These are phyloP conservation scores for Bucorvus abyssinicus DNA, from an alignment of 2,797 vertebrate genomes.

Conservation along the genomic window DNA sequence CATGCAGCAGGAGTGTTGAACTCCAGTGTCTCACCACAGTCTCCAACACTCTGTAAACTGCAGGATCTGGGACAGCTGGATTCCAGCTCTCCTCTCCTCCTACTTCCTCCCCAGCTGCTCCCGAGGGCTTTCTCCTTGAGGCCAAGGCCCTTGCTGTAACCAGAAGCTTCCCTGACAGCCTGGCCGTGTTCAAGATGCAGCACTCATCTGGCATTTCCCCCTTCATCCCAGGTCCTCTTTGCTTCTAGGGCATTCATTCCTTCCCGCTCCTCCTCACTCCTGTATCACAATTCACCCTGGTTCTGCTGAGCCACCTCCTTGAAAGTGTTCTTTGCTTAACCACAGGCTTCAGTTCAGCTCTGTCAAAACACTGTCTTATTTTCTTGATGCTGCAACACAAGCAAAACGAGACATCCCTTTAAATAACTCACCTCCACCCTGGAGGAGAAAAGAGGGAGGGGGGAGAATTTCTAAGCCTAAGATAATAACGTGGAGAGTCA, in stretches of 20 bases:
- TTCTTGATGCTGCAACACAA: not conserved
- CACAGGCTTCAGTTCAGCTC: not conserved
- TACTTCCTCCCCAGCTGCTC: not conserved
- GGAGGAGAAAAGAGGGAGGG: not conserved
- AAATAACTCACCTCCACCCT: not conserved
- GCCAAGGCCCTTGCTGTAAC: not conserved
- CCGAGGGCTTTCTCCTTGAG: not conserved
- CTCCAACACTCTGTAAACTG: not conserved
- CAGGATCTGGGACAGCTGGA: not conserved
- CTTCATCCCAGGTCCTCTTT: not conserved
- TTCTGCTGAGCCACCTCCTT: not conserved
- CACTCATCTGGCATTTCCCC: not conserved
- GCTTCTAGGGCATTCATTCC: not conserved
- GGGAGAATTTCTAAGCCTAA: not conserved
- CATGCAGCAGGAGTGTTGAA: not conserved
- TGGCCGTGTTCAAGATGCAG: not conserved
- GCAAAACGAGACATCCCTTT: not conserved
- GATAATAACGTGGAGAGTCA: not conserved
- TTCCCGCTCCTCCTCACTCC: not conserved
- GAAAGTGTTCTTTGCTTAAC: not conserved
- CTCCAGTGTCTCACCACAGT: not conserved
- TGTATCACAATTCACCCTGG: accelerated
- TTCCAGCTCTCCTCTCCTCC: not conserved
- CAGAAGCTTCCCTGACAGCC: not conserved
- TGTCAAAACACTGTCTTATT: not conserved